Evolutionary conservation across 2,888 invertebrate genomes (phyloP), one percentile per base, ranked within the genome.

Genomic region (Belgica antarctica): DNA sequence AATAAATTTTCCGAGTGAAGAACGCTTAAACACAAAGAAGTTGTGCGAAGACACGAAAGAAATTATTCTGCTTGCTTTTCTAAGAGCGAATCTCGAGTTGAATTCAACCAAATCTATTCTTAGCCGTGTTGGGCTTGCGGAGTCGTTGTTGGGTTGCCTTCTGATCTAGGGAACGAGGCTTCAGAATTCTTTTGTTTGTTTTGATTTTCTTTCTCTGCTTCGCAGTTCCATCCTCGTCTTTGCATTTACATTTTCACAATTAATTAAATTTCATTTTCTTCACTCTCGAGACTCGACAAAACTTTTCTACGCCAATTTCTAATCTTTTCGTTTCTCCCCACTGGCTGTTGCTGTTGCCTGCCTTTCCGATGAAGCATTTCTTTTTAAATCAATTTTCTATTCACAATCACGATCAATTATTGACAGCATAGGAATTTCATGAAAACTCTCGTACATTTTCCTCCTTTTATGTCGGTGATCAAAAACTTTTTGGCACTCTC

Each of bases 91-190:
- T 52, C 52, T 52, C 22, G 52, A 17, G 52, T 22, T 52, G 12
- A 52, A 52, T 22, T 52, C 52, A 8, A 52, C 52, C 8, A 17
- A 52, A 17, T 52, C 52, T 52, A 52, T 52, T 52, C 52, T 52
- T 52, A 52, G 52, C 7, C 17, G 17, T 22, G 52, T 22, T 52
- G 52, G 52, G 52, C 22, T 52, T 31, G 12, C 12, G 52, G 15
- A 41, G 41, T 41, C n/a, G 12, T 52, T 52, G 52, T 52, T n/a
- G 52, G 52, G n/a, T n/a, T n/a, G n/a, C n/a, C n/a, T n/a, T n/a
- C 22, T 52, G 52, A 52, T 52, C 52, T 52, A 52, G 19, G 52
- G 52, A 52, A 52, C 22, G 52, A 52, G 52, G 52, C 52, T 52
- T 22, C 17, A 52, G 52, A 52, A 52, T 52, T 52, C 22, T 52